A percentile compares a stretch with the other conserved stretches of the same genome.
Evolutionary conservation across 2,113 vertebrate species (phyloP).

Genomic region (Indri indri): DNA sequence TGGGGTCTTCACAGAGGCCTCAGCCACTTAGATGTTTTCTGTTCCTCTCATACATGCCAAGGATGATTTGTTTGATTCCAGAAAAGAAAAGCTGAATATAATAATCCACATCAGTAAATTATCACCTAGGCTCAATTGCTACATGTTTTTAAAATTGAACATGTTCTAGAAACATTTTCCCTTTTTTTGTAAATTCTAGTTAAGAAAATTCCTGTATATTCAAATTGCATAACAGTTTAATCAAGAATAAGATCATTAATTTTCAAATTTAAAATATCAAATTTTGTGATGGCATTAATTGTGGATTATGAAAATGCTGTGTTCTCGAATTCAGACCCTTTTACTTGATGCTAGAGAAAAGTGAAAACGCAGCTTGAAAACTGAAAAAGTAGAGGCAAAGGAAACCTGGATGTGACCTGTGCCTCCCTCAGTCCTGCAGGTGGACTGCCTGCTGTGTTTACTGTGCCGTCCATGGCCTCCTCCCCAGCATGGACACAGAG

Average conservation of each 20-base stretch:
- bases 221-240: not conserved
- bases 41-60: not conserved
- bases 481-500: fast-evolving
- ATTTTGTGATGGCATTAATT: not conserved
- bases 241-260: not conserved
- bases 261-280: not conserved
- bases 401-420: too few relatives aligned
- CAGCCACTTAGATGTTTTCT: too few relatives aligned
- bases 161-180: not conserved
- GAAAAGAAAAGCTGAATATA: not conserved
- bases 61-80: not conserved
- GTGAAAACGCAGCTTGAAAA: not conserved
- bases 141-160: not conserved
- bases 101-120: not conserved
- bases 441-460: fast-evolving
- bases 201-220: not conserved
- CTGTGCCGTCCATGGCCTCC: fast-evolving
- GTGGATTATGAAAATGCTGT: not conserved
- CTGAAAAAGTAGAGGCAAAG: fast-evolving
- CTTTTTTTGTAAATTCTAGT: not conserved
- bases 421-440: fast-evolving
- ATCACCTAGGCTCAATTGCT: not conserved
- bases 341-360: not conserved
- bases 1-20: not conserved
- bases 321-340: not conserved